Base-by-base conservation (phyloP, 2,797 vertebrate species). In the Philypnodon macrostomus region DNA sequence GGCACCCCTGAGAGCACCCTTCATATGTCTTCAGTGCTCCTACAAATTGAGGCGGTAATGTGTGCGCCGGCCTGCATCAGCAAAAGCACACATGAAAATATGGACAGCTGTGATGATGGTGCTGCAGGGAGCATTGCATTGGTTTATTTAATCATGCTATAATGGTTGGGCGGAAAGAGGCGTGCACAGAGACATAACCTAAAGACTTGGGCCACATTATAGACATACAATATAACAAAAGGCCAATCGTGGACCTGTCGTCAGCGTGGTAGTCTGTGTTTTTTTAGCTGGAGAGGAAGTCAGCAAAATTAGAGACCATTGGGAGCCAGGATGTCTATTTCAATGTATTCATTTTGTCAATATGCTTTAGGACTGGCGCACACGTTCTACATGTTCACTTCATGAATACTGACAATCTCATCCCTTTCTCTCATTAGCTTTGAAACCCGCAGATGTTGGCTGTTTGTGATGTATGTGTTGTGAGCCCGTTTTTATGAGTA, bases 91-190 rank as follows among this genome's bases (percentile, higher is more conserved):
- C 44, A 18, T 46, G 53, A 38, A 41, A 47, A 72, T 66, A 61
- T 64, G 69, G 79, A 39, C 60, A 47, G 63, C 32, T 49, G 68
- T 62, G 54, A 35, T 30, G 35, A 49, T 33, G 38, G 21, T 47
- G 64, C 61, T 51, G 51, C 71, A 4, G 23, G 35, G 69, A 67
- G 73, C 74, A 76, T 68, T 74, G 70, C 52, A 55, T 74, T 29
- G 38, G 46, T 71, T 62, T 77, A 66, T 70, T 73, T 85, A 80
- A 83, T 82, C 79, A 79, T 56, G 59, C 70, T 58, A 75, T 82
- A 64, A 39, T 62, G 63, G 63, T 30, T 12, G 56, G 44, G 46
- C 53, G 70, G 73, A 63, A 47, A 40, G 40, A 47, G 52, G 56
- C 52, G 64, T 63, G 39, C 46, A 48, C 53, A 58, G 73, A 61